Evolutionary conservation across 2,113 vertebrate species (phyloP).

Genomic region (Prolemur simus): DNA sequence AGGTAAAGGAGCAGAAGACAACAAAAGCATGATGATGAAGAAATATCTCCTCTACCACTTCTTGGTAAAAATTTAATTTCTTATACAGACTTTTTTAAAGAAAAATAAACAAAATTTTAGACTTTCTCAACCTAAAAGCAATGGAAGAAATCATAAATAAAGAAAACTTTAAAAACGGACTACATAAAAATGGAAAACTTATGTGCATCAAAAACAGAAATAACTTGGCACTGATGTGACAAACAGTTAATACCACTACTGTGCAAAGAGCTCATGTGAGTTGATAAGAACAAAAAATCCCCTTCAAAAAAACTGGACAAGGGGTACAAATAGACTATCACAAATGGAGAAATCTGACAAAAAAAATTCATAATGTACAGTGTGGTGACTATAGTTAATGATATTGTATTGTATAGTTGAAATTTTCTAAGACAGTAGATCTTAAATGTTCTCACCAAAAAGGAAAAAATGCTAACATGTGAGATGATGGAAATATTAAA

Average conservation of each 20-base stretch:
- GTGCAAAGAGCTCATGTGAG: background rate
- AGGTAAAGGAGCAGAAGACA: background rate
- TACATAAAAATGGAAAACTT: background rate
- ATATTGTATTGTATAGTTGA: background rate
- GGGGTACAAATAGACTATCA: background rate
- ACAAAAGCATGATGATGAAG: background rate
- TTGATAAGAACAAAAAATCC: background rate
- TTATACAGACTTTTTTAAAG: background rate
- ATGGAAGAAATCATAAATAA: background rate
- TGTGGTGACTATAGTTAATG: background rate
- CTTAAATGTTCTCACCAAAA: background rate
- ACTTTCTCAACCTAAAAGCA: slow-evolving; percentile 39
- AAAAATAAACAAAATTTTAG: slow-evolving; percentile 22
- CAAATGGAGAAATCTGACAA: background rate
- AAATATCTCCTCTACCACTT: background rate
- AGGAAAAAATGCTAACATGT: background rate
- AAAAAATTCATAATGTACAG: background rate
- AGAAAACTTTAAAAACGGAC: background rate
- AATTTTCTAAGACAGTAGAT: background rate
- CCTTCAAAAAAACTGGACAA: background rate
- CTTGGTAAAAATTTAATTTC: background rate
- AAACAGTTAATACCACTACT: background rate
- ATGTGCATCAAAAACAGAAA: background rate
- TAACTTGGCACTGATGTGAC: background rate
- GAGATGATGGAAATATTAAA: background rate